Base-by-base conservation (phyloP, 1,140 invertebrate genomes). In the Platorchestia sp. region DNA sequence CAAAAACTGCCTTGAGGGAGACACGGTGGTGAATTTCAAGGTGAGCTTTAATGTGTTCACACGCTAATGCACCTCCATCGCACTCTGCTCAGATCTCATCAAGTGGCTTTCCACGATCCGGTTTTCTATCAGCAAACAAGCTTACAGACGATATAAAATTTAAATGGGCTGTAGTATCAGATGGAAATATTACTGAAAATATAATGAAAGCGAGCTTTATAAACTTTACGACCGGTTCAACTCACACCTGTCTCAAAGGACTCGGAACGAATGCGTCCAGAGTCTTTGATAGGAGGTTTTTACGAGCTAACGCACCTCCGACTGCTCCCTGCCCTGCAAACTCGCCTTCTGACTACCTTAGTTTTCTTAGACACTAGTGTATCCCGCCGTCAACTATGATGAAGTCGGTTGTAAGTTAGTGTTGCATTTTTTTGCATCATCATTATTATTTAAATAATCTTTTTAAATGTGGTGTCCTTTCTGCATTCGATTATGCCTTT, bases 121-220 rank as follows among this genome's bases (percentile, higher is more conserved):
- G 43, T 93, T 93, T 93, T 44, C 91, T 93, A 93, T 47, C n/a
- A 47, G 45, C 91, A 42, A 93, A 47, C 91, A 45, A 45, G 40
- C 40, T 93, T 93, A 44, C 22, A 45, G 91, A 47, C 36, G 45
- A 45, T 44, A 93, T 93, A 93, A 93, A 93, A 93, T 93, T 40
- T 93, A 93, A 40, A 93, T 93, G 45, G 45, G 91, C 44, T 1
- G 41, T n/a, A n/a, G 45, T 47, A 93, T 93, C 91, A 44, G 91
- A 93, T 93, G 40, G 91, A 93, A 93, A 93, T 93, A 93, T 45
- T 93, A 93, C 45, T 45, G 43, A 93, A 47, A 47, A 93, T 93
- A 93, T 45, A 93, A 93, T 40, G 44, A 93, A 93, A 93, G 40
- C 40, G 36, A 40, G 44, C 91, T 45, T 45, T 27, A 45, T 40